A percentile compares a stretch with the other conserved stretches of the same genome.
Evolutionary conservation across 2,888 invertebrate genomes (phyloP).

Genomic region (Cheilosia soror): DNA sequence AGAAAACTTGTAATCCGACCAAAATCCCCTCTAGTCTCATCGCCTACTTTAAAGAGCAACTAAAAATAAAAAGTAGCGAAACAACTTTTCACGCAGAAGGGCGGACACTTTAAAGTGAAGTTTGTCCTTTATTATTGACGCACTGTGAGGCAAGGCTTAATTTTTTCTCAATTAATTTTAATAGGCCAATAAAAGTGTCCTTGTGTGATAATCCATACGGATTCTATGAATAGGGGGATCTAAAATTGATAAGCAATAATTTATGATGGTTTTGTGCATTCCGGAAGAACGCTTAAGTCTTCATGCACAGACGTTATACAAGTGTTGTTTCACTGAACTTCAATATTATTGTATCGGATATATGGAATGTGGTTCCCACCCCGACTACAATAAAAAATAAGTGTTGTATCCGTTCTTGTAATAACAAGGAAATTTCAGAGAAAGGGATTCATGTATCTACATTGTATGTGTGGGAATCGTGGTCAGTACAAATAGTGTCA

Average conservation of each 20-base stretch:
- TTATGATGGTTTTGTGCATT: constrained; percentile 12
- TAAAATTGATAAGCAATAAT: constrained; percentile 27
- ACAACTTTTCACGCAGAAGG: not conserved
- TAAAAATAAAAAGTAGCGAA: not conserved
- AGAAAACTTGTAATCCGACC: constrained; percentile 56
- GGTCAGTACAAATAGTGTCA: constrained; percentile 16
- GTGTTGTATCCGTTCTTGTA: not conserved
- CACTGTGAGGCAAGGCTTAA: constrained; percentile 28
- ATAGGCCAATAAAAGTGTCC: constrained; percentile 42
- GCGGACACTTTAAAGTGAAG: constrained; percentile 29
- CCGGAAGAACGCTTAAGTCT: not conserved
- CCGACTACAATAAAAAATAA: not conserved
- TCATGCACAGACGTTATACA: not conserved
- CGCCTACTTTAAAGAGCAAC: constrained; percentile 31
- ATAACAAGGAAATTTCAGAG: constrained; percentile 1
- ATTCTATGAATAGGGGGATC: constrained; percentile 23
- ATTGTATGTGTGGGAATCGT: not conserved
- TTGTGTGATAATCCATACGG: constrained; percentile 35
- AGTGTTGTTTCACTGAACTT: not conserved
- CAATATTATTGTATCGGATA: constrained; percentile 2
- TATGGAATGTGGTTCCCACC: not conserved
- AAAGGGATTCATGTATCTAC: not conserved
- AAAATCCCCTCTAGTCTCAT: constrained; percentile 46
- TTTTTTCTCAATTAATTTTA: constrained; percentile 50
- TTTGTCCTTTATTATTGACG: constrained; percentile 26